Percentiles rank a stretch among this genome's conserved stretches.
Conservation (phyloP, 2,888 invertebrate genomes). For the Tenthredo scrophulariae region DNA sequence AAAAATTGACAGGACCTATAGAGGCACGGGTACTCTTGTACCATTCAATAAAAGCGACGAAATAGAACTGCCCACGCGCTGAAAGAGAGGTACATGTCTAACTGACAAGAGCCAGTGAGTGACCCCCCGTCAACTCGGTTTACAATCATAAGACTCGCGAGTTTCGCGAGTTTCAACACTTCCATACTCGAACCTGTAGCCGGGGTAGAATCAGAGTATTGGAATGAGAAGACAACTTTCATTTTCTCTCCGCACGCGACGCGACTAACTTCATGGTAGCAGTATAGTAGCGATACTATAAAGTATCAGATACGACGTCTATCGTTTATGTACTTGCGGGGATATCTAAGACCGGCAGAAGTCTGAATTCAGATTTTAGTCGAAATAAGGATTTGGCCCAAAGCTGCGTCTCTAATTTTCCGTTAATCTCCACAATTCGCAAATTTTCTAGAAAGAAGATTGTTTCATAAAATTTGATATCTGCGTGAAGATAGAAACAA, state of each 20-base stretch:
- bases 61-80: conserved; percentile 55
- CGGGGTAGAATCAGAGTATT: conserved; percentile 2
- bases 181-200: conserved; percentile 9
- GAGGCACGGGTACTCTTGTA: not conserved
- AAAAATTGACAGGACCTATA: not conserved
- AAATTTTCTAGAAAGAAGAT: not conserved
- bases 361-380: not conserved
- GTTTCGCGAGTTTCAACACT: conserved; percentile 36
- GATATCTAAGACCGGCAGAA: not conserved
- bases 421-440: not conserved
- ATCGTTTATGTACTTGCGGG: not conserved
- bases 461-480: too few species aligned
- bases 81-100: conserved; percentile 51
- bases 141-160: conserved; percentile 28
- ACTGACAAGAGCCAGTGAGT: conserved; percentile 53
- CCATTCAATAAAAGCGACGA: not conserved
- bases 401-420: not conserved
- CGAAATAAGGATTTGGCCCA: not conserved
- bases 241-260: conserved; percentile 68
- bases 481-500: not conserved
- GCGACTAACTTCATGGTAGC: conserved; percentile 1
- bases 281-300: not conserved
- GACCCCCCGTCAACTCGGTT: conserved; percentile 23
- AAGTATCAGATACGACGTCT: not conserved
- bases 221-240: conserved; percentile 71